phyloP scores from a whole-genome alignment of 2,797 vertebrate species.

The Poecilia wingei region DNA sequence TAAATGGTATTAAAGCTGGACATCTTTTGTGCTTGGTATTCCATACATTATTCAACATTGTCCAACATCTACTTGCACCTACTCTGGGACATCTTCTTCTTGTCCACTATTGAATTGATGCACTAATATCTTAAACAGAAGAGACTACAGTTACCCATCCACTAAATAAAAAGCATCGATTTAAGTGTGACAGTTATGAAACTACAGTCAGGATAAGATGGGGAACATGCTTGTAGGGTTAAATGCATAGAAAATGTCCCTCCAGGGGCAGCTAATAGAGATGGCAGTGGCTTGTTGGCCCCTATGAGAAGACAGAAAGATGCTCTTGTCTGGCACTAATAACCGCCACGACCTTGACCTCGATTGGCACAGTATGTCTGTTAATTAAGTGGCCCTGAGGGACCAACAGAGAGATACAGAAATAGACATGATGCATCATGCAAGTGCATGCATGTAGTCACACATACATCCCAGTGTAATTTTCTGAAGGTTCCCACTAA shows the following conservation, averaged over 20 bases:
- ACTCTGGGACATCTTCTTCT: neutral
- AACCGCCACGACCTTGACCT: conserved; percentile 68
- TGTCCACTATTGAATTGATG: neutral
- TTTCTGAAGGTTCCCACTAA: conserved; percentile 67
- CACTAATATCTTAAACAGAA: neutral
- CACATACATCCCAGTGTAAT: conserved; percentile 39
- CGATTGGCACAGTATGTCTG: conserved; percentile 62
- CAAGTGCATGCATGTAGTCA: conserved; percentile 21
- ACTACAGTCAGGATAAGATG: conserved; percentile 44
- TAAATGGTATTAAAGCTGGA: neutral
- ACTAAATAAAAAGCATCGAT: conserved; percentile 30
- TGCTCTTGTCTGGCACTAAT: conserved; percentile 56
- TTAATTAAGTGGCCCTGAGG: conserved; percentile 60
- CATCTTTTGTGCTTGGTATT: too few species aligned
- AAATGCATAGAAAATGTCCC: conserved; percentile 37
- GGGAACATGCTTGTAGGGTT: conserved; percentile 30
- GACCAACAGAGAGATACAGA: conserved; percentile 39
- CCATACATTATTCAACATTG: too few species aligned
- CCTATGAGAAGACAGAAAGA: conserved; percentile 52
- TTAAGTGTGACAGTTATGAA: conserved; percentile 37
- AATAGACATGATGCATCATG: conserved; percentile 50
- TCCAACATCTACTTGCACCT: neutral
- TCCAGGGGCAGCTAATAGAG: conserved; percentile 48
- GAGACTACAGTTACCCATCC: conserved; percentile 27
- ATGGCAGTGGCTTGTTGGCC: conserved; percentile 46